Conservation (phyloP, 2,888 invertebrate genomes). For the Cyclophora punctaria region DNA sequence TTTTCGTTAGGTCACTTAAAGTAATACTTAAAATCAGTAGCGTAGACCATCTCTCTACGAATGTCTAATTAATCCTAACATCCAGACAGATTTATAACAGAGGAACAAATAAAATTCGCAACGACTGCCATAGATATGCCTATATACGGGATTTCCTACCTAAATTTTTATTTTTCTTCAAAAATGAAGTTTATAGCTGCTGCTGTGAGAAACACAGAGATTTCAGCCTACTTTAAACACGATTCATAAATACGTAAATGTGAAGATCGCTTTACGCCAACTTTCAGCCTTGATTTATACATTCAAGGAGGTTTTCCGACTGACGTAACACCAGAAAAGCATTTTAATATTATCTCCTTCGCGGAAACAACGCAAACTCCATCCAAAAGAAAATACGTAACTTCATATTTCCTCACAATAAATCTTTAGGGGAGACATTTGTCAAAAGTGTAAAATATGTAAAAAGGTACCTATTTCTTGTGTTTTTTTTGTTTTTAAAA, state of each 20-base stretch:
- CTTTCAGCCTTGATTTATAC: conserved; percentile 45
- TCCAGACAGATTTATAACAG: too few relatives aligned
- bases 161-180: too few relatives aligned
- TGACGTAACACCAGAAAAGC: conserved; percentile 42
- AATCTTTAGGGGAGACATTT: conserved; percentile 67
- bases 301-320: conserved; percentile 36
- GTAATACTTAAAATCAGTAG: too few relatives aligned
- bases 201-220: background rate
- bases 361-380: conserved; percentile 53
- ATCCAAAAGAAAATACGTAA: conserved; percentile 45
- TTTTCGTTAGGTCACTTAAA: too few relatives aligned
- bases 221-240: conserved; percentile 1
- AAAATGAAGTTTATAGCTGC: too few relatives aligned
- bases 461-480: conserved; percentile 45
- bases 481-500: conserved; percentile 10
- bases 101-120: too few relatives aligned
- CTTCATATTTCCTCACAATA: conserved; percentile 63
- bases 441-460: conserved; percentile 73
- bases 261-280: conserved; percentile 25
- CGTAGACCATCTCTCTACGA: too few relatives aligned
- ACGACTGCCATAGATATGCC: too few relatives aligned
- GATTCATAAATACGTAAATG: background rate
- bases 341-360: conserved; percentile 47
- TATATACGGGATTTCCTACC: too few relatives aligned
- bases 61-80: too few relatives aligned